Evolutionary conservation across 2,113 vertebrate genomes (phyloP), one percentile per base, ranked within the genome.

Genomic region (Zapus hudsonius): DNA sequence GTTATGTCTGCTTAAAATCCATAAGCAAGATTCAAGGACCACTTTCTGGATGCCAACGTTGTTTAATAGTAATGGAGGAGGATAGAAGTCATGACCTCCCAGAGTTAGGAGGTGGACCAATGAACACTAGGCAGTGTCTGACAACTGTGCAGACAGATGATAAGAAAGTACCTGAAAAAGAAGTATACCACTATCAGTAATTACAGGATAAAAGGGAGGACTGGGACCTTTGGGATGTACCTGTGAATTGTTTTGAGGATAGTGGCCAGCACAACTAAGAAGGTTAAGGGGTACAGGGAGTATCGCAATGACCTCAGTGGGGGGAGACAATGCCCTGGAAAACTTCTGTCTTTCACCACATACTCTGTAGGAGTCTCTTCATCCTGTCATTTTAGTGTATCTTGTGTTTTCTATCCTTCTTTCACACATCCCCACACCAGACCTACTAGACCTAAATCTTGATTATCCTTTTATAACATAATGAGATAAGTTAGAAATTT

Each of bases 401-500:
- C 27, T 76, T 20, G 1, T 33, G 66, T 8, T 13, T 61, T 61
- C 12, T 10, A 33, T 40, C 76, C 3, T 29, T 38, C 29, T 81
- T 23, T 12, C 20, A 20, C 36, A 16, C 17, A 40, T 15, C 33
- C 19, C 19, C 36, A 47, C 36, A 2, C 13, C 2, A 1, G 31
- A 7, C 7, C 2, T 42, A 4, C 11, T 17, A 3, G 3, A 38
- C 75, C n/a, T 36, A 36, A 70, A 27, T 36, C 82, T 85, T 67
- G 69, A 47, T 70, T 78, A 12, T 23, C 42, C 85, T 94, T 82
- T 40, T 19, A 72, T 40, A 66, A 9, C 27, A 55, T 7, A 67
- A 75, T 9, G 20, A 92, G 89, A 92, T 64, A 57, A 83, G 27
- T n/a, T 36, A 63, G 55, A 44, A 66, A 70, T 84, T 90, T 86